Evolutionary conservation across 2,888 invertebrate species (phyloP).

Genomic region (Toxonevra muliebris): DNA sequence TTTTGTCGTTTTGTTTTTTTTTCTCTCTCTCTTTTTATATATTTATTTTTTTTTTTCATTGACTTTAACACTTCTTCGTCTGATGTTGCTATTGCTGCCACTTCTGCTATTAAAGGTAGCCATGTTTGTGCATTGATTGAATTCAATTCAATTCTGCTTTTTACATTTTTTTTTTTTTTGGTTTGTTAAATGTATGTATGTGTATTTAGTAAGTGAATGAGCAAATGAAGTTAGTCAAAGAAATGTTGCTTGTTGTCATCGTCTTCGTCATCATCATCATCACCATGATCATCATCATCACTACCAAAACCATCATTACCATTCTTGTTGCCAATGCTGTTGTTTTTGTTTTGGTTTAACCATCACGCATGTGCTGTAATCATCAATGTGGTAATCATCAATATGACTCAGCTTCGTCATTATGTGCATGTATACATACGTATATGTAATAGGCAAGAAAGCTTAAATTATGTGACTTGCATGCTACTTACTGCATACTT

Average conservation of each 20-base stretch:
- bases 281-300: neutral
- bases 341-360: constrained; percentile 12
- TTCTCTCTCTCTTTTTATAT: constrained; percentile 10
- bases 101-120: constrained; percentile 18
- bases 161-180: neutral
- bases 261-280: neutral
- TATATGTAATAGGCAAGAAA: neutral
- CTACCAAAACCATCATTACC: neutral
- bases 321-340: neutral
- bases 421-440: neutral
- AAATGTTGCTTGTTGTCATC: neutral
- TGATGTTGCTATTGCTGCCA: constrained; percentile 14
- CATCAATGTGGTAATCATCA: no score
- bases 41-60: neutral
- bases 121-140: constrained; percentile 54
- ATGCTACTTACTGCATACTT: neutral
- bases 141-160: constrained; percentile 48
- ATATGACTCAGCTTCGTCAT: neutral
- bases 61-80: neutral
- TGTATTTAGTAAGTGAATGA: neutral
- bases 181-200: no score
- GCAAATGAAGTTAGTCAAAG: neutral
- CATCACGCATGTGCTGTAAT: neutral
- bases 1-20: neutral
- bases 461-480: neutral